Base-by-base conservation (phyloP, 2,113 vertebrate genomes). In the Psittacula cyanocephala region DNA sequence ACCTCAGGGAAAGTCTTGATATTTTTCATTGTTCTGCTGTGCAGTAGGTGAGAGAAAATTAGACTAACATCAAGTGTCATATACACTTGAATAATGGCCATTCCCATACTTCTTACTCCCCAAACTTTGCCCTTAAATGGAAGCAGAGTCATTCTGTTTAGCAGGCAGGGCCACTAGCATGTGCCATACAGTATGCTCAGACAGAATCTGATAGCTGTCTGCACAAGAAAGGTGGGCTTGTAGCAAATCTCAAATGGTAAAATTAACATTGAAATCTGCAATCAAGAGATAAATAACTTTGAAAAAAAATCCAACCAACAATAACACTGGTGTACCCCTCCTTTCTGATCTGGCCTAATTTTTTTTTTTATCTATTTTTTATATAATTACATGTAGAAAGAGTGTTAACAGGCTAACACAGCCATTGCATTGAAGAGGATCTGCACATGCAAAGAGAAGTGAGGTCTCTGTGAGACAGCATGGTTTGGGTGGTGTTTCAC, bases 31-130 rank as follows among this genome's bases (percentile, higher is more conserved):
- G 16, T 68, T 87, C 35, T 46, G 17, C 16, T 71, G 9, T 52
- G 28, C 31, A 65, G n/a, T 16, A 80, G 14, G n/a, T 82, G 44
- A 89, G 16, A 86, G 33, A 80, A 96, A 89, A 82, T 59, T 46
- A 74, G 87, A 81, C 62, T 37, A 78, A 50, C 16, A 84, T 29
- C 10, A 64, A 81, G 68, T 81, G 23, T 35, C 5, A 1, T 39
- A 23, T 46, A 63, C 39, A 11, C 19, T 91, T 81, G n/a, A 84
- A 84, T 46, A 89, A 84, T 18, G 23, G 17, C 31, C 19, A 71
- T 68, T 95, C 3, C 7, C 1, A 1, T 25, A 67, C 14, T 41
- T 63, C 11, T 13, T 29, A 41, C 39, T 81, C 11, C 35, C 28
- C n/a, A 55, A 23, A 78, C 9, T 17, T 43, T 59, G 10, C 12